Conservation (phyloP, 2,797 vertebrate genomes). For the Sylvilagus floridanus region DNA sequence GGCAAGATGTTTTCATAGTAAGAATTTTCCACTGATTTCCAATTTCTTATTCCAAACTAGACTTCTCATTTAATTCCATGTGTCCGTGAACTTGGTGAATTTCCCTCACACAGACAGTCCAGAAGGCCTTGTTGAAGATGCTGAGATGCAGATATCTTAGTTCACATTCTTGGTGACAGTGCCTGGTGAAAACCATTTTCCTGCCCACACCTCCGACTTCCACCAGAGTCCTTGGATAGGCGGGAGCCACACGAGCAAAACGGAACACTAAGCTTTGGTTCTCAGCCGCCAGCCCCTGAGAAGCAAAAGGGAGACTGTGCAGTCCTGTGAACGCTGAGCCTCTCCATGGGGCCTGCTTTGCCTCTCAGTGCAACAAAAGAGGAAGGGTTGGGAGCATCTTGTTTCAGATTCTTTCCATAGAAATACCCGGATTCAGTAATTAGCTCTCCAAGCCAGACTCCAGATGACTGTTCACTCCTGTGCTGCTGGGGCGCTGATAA, state of each 20-base stretch:
- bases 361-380: background rate
- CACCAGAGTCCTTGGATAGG: background rate
- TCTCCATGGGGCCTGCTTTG: background rate
- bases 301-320: accelerated
- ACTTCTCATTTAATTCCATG: too few species aligned
- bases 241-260: background rate
- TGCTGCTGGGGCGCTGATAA: background rate
- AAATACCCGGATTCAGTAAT: background rate
- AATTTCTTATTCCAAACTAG: too few species aligned
- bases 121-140: background rate
- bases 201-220: conserved; percentile 10
- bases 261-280: background rate
- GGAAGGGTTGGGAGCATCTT: background rate
- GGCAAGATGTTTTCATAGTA: too few species aligned
- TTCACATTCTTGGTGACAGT: background rate
- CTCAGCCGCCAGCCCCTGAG: background rate
- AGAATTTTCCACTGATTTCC: too few species aligned
- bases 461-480: background rate
- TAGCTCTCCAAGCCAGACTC: background rate
- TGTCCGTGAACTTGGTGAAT: too few species aligned
- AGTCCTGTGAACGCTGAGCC: background rate
- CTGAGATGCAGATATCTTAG: background rate
- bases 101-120: background rate
- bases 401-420: background rate
- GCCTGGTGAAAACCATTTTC: background rate